Evolutionary conservation across 2,888 invertebrate species (phyloP), one percentile per base, ranked within the genome.

Genomic region (Philopedon plagiatum): DNA sequence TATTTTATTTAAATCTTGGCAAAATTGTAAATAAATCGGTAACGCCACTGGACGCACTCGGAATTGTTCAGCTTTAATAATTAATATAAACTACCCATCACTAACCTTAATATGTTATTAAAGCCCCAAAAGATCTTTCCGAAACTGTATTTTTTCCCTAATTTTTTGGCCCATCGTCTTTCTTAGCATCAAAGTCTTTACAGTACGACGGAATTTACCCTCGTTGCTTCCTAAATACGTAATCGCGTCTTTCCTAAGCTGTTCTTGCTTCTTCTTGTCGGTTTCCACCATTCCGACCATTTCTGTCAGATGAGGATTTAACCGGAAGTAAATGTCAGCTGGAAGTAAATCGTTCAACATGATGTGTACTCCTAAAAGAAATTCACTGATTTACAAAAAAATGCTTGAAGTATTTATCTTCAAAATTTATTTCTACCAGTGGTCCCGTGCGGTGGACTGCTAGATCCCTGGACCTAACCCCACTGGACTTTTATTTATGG

Each of bases 221-320:
- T 92, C 92, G 82, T 97, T 97, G 78, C 93, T 88, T 60, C 60
- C 44, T 41, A 93, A 89, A 83, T 97, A 97, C 85, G 94, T 92
- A 49, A 88, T 85, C 0, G 94, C 92, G 84, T 96, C 96, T 21
- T 89, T 88, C 73, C 92, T 87, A 81, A 97, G 86, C 82, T 89
- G 90, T 67, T 89, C 87, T 58, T 95, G 86, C 82, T 93, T 93
- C 23, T 90, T 90, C 0, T 92, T 89, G 75, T 92, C 86, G 32
- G 92, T 92, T 85, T 96, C 96, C 80, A 94, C 93, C 89, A 97
- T 91, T 11, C 90, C 88, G 67, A 94, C 88, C 83, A 92, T 91
- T 82, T 93, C 92, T 68, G 93, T 92, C 67, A 97, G 87, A 78
- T 95, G 95, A 0, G 97, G 97, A 86, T 97, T 97, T 84, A 97